Base-by-base conservation (phyloP, 1,140 invertebrate species). In the Tetramorium simillimum region DNA sequence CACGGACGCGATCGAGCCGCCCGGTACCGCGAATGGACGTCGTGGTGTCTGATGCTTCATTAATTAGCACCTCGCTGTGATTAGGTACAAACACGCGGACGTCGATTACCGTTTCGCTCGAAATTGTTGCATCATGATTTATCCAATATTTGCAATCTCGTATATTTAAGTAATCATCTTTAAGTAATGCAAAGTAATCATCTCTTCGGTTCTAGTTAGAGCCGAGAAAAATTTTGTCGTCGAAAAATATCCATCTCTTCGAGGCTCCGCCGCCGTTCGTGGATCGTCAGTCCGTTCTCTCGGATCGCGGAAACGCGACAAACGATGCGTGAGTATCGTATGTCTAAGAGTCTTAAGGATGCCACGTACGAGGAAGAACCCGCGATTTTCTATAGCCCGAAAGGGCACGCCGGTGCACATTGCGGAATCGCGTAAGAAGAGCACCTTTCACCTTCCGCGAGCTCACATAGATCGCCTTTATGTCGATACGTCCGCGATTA, bases 351-450 rank as follows among this genome's bases (percentile, higher is more conserved):
- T 37, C 65, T 82, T 56, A 40, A 56, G 14, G 49, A 40, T 53
- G 77, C 14, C 58, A 78, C 53, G 76, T 58, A 90, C 75, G 86
- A 92, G 87, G 92, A 92, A 91, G 89, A 60, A 60, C 33, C 37
- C 53, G 63, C 69, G 75, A 85, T 92, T 89, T 90, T 91, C 91
- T 91, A 86, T 73, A 77, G 63, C 63, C 82, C 84, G 89, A 93
- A 93, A 93, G 92, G 92, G 91, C 92, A 93, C 80, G 63, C 86
- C 78, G 89, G n/a, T 67, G 58, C 65, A 67, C 89, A 93, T 92
- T 93, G 90, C 93, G 92, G 89, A 94, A 92, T 94, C 93, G 93
- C 93, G 92, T 94, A 93, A 94, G 92, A 94, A 92, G 92, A 94
- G 92, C 91, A 93, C 92, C 92, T 93, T 93, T 93, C 92, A 92